Conservation (phyloP, 1,140 invertebrate genomes). For the Triops longicaudatus region DNA sequence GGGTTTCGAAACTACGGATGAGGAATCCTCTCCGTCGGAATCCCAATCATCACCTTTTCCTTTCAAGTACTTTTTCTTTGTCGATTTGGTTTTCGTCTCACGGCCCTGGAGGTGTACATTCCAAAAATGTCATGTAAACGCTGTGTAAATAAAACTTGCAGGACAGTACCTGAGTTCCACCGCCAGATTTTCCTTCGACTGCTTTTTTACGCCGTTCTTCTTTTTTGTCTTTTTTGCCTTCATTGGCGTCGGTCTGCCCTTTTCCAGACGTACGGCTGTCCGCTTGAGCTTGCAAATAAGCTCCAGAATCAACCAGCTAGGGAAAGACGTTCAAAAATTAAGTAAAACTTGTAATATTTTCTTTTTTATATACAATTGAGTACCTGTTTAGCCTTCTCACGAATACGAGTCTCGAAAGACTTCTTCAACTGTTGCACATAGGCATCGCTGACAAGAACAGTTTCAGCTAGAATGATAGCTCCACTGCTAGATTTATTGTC, state of each 20-base stretch:
- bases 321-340: constrained; percentile 21
- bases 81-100: constrained; percentile 90
- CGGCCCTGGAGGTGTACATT: constrained; percentile 50
- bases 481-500: constrained; percentile 37
- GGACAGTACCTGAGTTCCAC: constrained; percentile 59
- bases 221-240: constrained; percentile 61
- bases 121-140: not conserved
- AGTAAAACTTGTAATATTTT: not conserved
- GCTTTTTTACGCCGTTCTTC: constrained; percentile 85
- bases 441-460: constrained; percentile 45
- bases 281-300: constrained; percentile 35
- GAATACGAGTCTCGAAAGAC: constrained; percentile 56
- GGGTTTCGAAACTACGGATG: constrained; percentile 38
- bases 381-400: constrained; percentile 60
- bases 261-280: constrained; percentile 26
- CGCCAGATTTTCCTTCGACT: constrained; percentile 70
- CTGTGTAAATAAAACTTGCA: not conserved
- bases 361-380: not conserved
- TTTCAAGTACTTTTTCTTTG: constrained; percentile 56
- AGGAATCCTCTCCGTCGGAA: constrained; percentile 38
- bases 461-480: constrained; percentile 41
- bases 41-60: constrained; percentile 50
- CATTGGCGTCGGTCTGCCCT: constrained; percentile 36
- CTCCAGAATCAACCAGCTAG: constrained; percentile 32
- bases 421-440: constrained; percentile 62